These are phyloP conservation scores for Elaphurus davidianus DNA, from an alignment of 2,113 vertebrate genomes.

Conservation along the genomic window DNA sequence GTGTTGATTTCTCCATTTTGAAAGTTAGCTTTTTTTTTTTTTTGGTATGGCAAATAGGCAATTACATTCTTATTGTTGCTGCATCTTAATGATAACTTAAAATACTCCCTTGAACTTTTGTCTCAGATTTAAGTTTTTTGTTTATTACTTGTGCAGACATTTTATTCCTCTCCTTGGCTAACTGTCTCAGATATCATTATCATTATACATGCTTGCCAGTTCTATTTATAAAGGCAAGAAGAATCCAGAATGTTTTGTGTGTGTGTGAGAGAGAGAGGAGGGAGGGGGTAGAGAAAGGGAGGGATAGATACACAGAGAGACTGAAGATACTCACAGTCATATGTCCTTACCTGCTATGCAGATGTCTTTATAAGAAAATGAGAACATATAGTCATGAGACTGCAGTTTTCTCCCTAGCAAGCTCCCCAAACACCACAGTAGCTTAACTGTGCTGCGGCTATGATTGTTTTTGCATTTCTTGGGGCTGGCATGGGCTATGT, in stretches of 20 bases:
- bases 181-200: slow-evolving; percentile 28
- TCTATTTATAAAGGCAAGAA: slow-evolving; percentile 34
- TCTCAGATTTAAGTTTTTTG: background rate
- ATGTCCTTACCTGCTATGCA: background rate
- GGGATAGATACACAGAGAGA: background rate
- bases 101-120: background rate
- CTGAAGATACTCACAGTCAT: background rate
- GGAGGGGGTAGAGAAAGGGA: background rate
- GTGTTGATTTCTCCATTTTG: slow-evolving; percentile 19
- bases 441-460: background rate
- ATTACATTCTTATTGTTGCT: background rate
- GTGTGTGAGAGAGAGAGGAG: background rate
- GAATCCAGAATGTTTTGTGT: background rate
- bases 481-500: background rate
- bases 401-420: background rate
- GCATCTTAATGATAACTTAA: slow-evolving; percentile 29
- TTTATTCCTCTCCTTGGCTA: background rate
- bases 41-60: background rate
- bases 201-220: background rate
- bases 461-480: background rate
- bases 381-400: rapidly evolving
- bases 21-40: background rate
- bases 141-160: background rate
- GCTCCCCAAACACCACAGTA: background rate
- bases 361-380: background rate